These are phyloP conservation scores for Stenodera caucasica DNA, from an alignment of 2,888 invertebrate genomes.

Conservation along the genomic window DNA sequence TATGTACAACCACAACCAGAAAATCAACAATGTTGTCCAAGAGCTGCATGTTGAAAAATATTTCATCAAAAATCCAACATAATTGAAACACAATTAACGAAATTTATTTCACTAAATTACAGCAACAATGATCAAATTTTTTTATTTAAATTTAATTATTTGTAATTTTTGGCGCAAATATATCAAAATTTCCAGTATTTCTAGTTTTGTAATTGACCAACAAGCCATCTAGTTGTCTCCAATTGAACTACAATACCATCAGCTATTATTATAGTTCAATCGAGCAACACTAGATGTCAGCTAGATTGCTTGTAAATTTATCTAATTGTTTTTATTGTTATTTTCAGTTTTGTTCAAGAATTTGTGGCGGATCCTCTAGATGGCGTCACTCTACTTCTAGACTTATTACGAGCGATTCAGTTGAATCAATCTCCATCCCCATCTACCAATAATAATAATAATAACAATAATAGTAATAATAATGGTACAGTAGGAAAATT, in stretches of 20 bases:
- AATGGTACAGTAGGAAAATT: constrained; percentile 56
- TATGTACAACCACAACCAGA: not conserved
- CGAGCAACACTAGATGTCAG: too few species aligned
- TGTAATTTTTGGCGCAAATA: not conserved
- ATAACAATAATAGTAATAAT: constrained; percentile 52
- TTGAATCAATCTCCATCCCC: constrained; percentile 65
- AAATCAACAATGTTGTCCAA: constrained; percentile 48
- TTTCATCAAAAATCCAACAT: too few species aligned
- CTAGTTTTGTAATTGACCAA: too few species aligned
- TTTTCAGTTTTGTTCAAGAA: constrained; percentile 86
- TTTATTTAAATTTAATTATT: not conserved
- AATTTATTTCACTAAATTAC: constrained; percentile 8
- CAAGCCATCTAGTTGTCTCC: too few species aligned
- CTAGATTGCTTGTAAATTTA: too few species aligned
- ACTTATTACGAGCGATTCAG: constrained; percentile 84
- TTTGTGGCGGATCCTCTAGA: constrained; percentile 87
- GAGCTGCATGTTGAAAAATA: constrained; percentile 50
- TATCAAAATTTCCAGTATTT: not conserved
- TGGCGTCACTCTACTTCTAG: constrained; percentile 81
- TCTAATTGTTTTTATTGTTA: constrained; percentile 27
- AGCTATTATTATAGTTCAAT: too few species aligned
- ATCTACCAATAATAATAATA: not conserved
- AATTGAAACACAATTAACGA: not conserved
- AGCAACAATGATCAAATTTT: not conserved
- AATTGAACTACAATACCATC: too few species aligned